Evolutionary conservation across 2,888 invertebrate species (phyloP).

Genomic region (Panzeria rudis): DNA sequence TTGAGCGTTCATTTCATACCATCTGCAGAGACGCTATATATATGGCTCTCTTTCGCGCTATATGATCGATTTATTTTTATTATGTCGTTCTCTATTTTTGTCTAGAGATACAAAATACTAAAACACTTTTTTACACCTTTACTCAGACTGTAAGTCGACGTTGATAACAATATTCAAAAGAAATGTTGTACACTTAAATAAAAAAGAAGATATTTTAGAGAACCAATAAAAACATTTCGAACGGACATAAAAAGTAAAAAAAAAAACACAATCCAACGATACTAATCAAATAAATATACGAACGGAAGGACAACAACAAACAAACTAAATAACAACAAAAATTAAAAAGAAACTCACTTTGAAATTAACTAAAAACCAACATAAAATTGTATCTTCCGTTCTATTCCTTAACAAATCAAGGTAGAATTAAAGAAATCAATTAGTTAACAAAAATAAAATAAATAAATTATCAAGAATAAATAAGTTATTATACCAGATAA

Average conservation of each 20-base stretch:
- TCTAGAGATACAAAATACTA: too few species aligned
- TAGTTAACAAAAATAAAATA: background rate
- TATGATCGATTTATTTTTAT: too few species aligned
- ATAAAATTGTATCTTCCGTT: conserved; percentile 8
- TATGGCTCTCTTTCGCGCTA: too few species aligned
- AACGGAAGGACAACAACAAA: conserved; percentile 43
- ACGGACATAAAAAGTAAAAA: conserved; percentile 46
- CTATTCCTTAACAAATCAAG: background rate
- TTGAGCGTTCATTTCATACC: too few species aligned
- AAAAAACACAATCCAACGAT: background rate
- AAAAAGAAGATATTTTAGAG: conserved; percentile 30
- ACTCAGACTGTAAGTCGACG: too few species aligned
- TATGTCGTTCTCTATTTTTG: too few species aligned
- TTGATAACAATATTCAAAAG: too few species aligned
- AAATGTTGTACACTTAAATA: too few species aligned
- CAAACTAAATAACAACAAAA: conserved; percentile 24
- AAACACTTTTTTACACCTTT: too few species aligned
- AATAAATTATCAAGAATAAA: conserved; percentile 10
- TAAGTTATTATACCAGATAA: conserved; percentile 36
- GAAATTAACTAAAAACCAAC: background rate
- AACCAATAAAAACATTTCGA: conserved; percentile 51
- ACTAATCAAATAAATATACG: conserved; percentile 19
- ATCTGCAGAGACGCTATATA: too few species aligned
- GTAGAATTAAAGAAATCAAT: conserved; percentile 39
- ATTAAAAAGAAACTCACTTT: background rate